phyloP scores from a whole-genome alignment of 2,113 vertebrate genomes.

The Scophthalmus maximus region DNA sequence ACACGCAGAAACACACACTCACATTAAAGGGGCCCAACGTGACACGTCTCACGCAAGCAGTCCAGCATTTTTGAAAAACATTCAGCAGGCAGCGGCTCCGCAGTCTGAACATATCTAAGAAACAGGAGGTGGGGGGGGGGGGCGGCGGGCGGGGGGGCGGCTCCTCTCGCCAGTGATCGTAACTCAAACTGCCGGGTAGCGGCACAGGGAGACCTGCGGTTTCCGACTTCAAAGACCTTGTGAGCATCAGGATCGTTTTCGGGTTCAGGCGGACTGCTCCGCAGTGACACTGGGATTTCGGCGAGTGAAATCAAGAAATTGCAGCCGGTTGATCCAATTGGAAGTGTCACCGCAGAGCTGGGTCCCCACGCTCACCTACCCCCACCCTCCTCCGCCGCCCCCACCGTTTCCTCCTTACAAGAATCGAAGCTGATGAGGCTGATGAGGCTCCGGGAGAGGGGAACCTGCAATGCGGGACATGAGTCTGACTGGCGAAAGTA shows the following conservation, averaged over 20 bases:
- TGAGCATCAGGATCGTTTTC: conserved; percentile 42
- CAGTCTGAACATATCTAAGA: conserved; percentile 40
- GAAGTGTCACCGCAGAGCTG: conserved; percentile 45
- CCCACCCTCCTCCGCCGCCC: neutral
- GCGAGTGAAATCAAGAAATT: conserved; percentile 62
- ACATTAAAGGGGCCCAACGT: conserved; percentile 81
- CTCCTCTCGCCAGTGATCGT: conserved; percentile 44
- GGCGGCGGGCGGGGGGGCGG: too few species aligned
- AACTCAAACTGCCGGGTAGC: conserved; percentile 52
- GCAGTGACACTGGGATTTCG: conserved; percentile 54
- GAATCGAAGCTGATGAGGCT: conserved; percentile 47
- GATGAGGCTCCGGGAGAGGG: conserved; percentile 48
- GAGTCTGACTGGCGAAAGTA: conserved; percentile 50
- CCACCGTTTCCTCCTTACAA: conserved; percentile 11
- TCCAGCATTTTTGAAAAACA: conserved; percentile 86
- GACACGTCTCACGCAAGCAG: conserved; percentile 87
- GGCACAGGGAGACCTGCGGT: conserved; percentile 32
- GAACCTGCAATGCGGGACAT: conserved; percentile 14
- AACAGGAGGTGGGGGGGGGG: conserved; percentile 34
- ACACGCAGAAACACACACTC: conserved; percentile 70
- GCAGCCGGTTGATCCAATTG: conserved; percentile 54
- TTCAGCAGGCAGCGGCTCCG: conserved; percentile 26
- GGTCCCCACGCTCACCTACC: conserved; percentile 1
- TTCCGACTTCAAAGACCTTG: conserved; percentile 59
- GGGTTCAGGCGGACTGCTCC: conserved; percentile 18